Evolutionary conservation across 35 echinoderm and acorn worm genomes (phyloP).

Genomic region (Patiria miniata): DNA sequence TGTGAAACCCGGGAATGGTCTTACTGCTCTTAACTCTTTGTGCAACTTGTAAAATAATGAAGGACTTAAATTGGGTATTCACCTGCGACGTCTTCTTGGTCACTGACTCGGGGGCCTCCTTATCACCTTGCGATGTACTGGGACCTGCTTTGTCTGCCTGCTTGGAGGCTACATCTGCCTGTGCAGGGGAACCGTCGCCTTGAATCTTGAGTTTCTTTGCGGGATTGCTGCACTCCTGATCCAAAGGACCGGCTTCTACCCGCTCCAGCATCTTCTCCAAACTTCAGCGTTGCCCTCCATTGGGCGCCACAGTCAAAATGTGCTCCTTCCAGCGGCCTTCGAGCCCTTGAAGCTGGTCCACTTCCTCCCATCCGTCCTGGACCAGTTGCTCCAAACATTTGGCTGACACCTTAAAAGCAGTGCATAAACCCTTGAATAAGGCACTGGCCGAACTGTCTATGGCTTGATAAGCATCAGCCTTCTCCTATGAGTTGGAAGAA

Average conservation of each 20-base stretch:
- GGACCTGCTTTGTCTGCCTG: no score
- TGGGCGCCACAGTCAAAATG: background rate
- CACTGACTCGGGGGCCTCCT: no score
- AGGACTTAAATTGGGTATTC: no score
- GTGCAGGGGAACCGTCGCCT: no score
- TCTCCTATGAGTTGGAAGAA: background rate
- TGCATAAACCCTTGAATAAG: background rate
- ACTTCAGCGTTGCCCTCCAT: background rate
- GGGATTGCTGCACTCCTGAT: no score
- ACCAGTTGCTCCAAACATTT: background rate
- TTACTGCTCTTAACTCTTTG: no score
- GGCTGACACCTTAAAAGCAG: background rate
- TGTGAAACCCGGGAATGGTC: no score
- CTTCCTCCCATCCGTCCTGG: background rate
- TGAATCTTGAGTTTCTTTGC: no score
- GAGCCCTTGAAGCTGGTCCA: background rate
- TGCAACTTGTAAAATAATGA: no score
- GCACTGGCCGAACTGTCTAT: background rate
- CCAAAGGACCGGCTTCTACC: background rate
- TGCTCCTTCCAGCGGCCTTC: background rate
- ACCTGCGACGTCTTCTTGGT: no score
- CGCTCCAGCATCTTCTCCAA: background rate
- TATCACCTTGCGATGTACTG: no score
- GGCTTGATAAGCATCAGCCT: background rate
- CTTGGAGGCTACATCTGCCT: no score